Evolutionary conservation across 2,113 vertebrate genomes (phyloP), one percentile per base, ranked within the genome.

Genomic region (Agelaius phoeniceus): DNA sequence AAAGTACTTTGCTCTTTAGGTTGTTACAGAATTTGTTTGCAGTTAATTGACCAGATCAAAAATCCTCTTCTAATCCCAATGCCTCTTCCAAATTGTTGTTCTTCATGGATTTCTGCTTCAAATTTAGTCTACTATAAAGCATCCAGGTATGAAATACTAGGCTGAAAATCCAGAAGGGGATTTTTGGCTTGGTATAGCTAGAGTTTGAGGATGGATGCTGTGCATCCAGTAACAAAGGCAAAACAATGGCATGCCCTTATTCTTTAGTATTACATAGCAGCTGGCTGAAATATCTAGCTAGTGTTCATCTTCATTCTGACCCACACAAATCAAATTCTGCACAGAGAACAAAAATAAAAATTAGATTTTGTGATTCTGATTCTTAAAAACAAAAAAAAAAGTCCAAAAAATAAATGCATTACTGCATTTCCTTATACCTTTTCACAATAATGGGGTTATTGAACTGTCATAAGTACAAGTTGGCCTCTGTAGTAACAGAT

Each of bases 371-470:
- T 63, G 5, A 67, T 75, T 54, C 11, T 35, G 4, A 59, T 68
- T 51, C 21, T 66, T 37, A n/a, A 72, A 91, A 35, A 15, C 33
- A n/a, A 58, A 58, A 58, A 59, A 59, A 69, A 18, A 33, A 13
- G 0, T 3, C 3, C 0, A 20, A 13, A 63, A 51, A 26, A 5
- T 3, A 46, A 83, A 18, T 5, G 15, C 12, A n/a, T 26, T 54
- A 20, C 10, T 72, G 6, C n/a, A 79, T 88, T 88, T 84, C 10
- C 20, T 55, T 13, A 24, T 35, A 46, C 1, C 2, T 78, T 87
- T 83, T 39, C 27, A 79, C 75, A 90, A 83, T 44, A 73, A 52
- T 52, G 7, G 72, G 6, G 3, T 66, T 76, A 61, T 65, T 88
- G 49, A 92, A 31, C 0, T 3, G 16, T 48, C 37, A n/a, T 22